Base-by-base conservation (phyloP, 2,888 invertebrate species). In the Catocala nupta region DNA sequence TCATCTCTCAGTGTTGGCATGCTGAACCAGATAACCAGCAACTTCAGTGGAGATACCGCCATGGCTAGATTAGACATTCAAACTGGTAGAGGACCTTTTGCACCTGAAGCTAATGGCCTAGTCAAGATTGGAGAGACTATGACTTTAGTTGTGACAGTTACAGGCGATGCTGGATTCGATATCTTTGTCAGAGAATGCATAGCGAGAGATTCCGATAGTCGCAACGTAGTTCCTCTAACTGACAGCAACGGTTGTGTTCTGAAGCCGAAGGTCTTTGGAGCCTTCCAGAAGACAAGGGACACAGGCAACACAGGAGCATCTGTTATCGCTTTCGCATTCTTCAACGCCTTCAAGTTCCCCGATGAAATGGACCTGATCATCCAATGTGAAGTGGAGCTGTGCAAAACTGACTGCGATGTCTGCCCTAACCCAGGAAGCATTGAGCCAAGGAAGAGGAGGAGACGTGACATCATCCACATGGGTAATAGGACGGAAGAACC, bases 41-140 rank as follows among this genome's bases (percentile, higher is more conserved):
- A 97, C 55, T 97, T 97, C 88, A 97, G 96, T 73, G 97, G 97
- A n/a, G 97, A 97, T 72, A 97, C 97, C 0, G 97, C 97, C 0
- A 96, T 96, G 89, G 97, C 97, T 6, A 95, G 96, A 68, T 90
- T 97, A 55, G 97, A 97, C 73, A 97, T 97, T 59, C 96, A 97
- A 88, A 90, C 95, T 42, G 97, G 97, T 5, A 95, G 95, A 81
- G 97, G 97, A 61, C 97, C 97, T 13, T 96, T 97, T 78, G 97
- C 97, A 0, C 96, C 96, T 5, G 95, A 96, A 58, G 97, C 97
- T 0, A 96, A 96, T 70, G 97, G 97, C 0, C 92, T 97, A 44
- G 96, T 97, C 7, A 97, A 97, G 88, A 97, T 97, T 70, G 97
- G 97, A 57, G 97, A 97, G 85, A 95, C 95, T 0, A 97, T 97